Base-by-base conservation (phyloP, 2,113 vertebrate species). In the Patagioenas fasciata region DNA sequence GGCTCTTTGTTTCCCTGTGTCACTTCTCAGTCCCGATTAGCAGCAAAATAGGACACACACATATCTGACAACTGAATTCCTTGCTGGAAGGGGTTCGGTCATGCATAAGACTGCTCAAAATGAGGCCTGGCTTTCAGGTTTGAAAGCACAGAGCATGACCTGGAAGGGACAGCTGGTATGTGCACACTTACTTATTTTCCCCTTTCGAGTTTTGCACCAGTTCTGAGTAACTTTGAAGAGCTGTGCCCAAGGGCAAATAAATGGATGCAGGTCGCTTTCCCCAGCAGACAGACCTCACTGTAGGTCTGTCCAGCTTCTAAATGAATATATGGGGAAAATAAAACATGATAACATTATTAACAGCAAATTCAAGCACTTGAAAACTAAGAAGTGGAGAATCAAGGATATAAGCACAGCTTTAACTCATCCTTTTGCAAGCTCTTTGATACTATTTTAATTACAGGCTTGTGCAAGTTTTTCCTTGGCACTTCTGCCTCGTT, bases 111-210 rank as follows among this genome's bases (percentile, higher is more conserved):
- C 56, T 26, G 88, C 83, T 92, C 85, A 9, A 56, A 95, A 91
- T 38, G 91, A 91, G 91, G 94, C 92, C 94, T 79, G 79, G 95
- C 88, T 96, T 84, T 93, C 93, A 96, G 88, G 82, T 96, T 84
- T 84, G 91, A 90, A 80, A 75, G 92, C 69, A 3, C 0, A 40
- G 92, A 93, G 77, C 72, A 16, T 65, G 90, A 65, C 90, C 90
- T 86, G 95, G 82, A 91, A 93, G 92, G 90, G 90, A 90, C 85
- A 96, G 93, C 90, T 89, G 88, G 88, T 77, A 64, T 0, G 0
- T 18, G 75, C 72, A 8, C 4, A 3, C 56, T 65, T 21, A 3
- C 28, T 71, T 85, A 12, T 64, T 71, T 47, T 66, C 19, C 40
- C 19, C 2, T 3, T 47, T 74, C 4, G 75, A 88, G 56, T 88